phyloP scores from a whole-genome alignment of 2,888 invertebrate genomes.

The Ichneumon xanthorius region DNA sequence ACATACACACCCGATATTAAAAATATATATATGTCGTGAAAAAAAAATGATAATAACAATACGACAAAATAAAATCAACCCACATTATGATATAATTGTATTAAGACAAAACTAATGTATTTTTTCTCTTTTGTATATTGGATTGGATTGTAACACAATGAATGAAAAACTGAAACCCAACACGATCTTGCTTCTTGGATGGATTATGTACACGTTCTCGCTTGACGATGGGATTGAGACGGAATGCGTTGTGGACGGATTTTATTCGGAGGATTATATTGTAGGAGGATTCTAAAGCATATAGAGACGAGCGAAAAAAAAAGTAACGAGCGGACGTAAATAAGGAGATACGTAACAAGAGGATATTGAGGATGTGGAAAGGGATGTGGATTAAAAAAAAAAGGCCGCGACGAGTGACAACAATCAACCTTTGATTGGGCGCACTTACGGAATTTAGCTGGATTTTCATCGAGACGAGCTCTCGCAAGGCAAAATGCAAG shows the following conservation, averaged over 20 bases:
- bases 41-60: slow-evolving; percentile 31
- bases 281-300: slow-evolving; percentile 73
- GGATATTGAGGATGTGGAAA: slow-evolving; percentile 79
- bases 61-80: slow-evolving; percentile 52
- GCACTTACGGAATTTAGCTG: slow-evolving; percentile 69
- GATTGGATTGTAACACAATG: slow-evolving; percentile 85
- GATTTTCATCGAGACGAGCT: slow-evolving; percentile 71
- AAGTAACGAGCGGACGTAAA: slow-evolving; percentile 58
- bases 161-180: slow-evolving; percentile 85
- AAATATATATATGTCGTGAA: slow-evolving; percentile 67
- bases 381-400: slow-evolving; percentile 66
- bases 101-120: slow-evolving; percentile 83
- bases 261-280: slow-evolving; percentile 79
- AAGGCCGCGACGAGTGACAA: slow-evolving; percentile 49
- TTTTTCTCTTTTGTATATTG: slow-evolving; percentile 85
- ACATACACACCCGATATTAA: slow-evolving; percentile 66
- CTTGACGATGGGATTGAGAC: slow-evolving; percentile 78
- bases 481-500: slow-evolving; percentile 64
- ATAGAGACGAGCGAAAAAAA: slow-evolving; percentile 48
- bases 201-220: slow-evolving; percentile 83
- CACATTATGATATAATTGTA: slow-evolving; percentile 67
- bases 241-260: slow-evolving; percentile 75
- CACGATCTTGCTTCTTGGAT: slow-evolving; percentile 85
- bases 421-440: slow-evolving; percentile 58
- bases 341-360: slow-evolving; percentile 73